Base-by-base conservation (phyloP, 2,113 vertebrate species). In the Calypte anna region DNA sequence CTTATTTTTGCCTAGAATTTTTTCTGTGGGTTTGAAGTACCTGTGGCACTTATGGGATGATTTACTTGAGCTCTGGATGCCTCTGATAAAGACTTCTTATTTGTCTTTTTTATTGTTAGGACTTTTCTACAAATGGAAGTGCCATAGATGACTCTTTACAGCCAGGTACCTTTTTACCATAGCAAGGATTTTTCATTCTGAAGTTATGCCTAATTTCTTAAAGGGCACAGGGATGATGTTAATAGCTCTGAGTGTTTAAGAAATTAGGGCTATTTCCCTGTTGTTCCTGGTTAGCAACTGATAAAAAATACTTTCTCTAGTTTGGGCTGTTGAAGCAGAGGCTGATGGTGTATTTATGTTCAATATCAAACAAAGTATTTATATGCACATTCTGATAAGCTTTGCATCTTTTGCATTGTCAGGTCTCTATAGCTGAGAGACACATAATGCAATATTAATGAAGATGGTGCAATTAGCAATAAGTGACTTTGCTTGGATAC, bases 391-490 rank as follows among this genome's bases (percentile, higher is more conserved):
- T 88, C 66, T 86, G n/a, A 91, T 77, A 82, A 90, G 79, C 72
- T 82, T 13, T 91, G 82, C 43, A 58, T 87, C 38, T 67, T 87
- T 82, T 59, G 53, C 24, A 15, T 70, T 94, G 53, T 91, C 15
- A 48, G 2, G 40, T 93, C 68, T 88, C 63, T 72, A 31, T 24
- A 79, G 58, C 40, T 0, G 3, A 80, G 70, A 84, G 36, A 44
- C 24, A 28, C 19, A 36, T 82, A 88, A 90, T 62, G 54, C 31
- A 82, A 18, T 88, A 21, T 90, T 94, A 94, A 95, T 88, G 82
- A 88, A 90, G 79, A 69, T 77, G 19, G 13, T 80, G 55, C 70
- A 90, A 77, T 94, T 95, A 94, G 70, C 76, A 79, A 72, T 23
- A 40, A 84, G 58, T 36, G 36, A 22, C 33, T 91, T 91, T 76